phyloP scores from a whole-genome alignment of 2,113 vertebrate species.

The Dolichallabes microphthalmus region DNA sequence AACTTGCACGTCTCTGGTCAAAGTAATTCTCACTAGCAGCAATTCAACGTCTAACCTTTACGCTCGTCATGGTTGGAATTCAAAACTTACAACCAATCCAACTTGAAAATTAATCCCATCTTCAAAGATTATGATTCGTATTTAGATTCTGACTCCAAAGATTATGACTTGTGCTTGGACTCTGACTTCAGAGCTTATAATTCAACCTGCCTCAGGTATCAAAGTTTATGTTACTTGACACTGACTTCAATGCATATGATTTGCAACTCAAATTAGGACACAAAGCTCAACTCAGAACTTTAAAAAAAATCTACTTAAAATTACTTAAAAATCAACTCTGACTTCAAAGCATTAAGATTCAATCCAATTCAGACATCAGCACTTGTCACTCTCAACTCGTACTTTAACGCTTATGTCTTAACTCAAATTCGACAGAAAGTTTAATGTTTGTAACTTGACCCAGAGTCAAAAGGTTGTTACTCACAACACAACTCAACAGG shows the following conservation, averaged over 20 bases:
- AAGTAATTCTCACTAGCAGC: neutral
- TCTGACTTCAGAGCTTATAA: neutral
- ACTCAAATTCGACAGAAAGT: neutral
- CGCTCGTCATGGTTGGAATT: neutral
- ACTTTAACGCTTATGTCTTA: neutral
- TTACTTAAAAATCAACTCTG: neutral
- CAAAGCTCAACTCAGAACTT: neutral
- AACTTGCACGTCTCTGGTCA: neutral
- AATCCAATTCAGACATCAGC: no score
- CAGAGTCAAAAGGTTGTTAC: neutral
- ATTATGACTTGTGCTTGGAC: neutral
- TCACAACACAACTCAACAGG: neutral
- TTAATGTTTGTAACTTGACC: neutral
- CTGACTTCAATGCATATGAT: neutral
- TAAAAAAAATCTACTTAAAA: neutral
- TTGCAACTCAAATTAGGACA: neutral
- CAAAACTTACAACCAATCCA: neutral
- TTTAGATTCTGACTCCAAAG: neutral
- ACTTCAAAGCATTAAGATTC: neutral
- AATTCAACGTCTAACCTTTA: neutral
- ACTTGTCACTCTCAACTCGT: neutral
- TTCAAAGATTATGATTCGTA: neutral
- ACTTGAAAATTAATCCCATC: neutral
- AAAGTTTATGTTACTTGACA: neutral
- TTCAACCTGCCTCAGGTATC: neutral